Conservation (phyloP, 2,113 vertebrate species). For the Bostrychus sinensis region DNA sequence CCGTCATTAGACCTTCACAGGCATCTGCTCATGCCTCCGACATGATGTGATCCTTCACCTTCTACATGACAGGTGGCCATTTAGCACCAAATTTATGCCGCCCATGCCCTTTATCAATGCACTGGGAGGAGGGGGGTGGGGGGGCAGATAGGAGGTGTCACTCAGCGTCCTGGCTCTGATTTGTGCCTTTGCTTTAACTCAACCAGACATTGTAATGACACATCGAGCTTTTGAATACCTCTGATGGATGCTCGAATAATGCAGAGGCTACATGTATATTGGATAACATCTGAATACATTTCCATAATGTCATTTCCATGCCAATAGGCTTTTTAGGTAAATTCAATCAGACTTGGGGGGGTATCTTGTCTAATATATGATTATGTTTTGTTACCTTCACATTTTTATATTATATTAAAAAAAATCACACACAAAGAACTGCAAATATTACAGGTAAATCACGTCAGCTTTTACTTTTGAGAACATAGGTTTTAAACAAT, state of each 20-base stretch:
- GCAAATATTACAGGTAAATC: too few relatives aligned
- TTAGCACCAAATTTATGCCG: conserved; percentile 77
- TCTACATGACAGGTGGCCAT: conserved; percentile 74
- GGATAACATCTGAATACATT: conserved; percentile 23
- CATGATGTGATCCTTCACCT: conserved; percentile 76
- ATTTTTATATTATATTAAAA: too few relatives aligned
- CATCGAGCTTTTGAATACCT: conserved; percentile 49
- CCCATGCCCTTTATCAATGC: conserved; percentile 80
- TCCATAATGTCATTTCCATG: not conserved
- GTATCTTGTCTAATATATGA: not conserved
- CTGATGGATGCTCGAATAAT: conserved; percentile 44
- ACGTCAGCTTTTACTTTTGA: too few relatives aligned
- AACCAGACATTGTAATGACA: conserved; percentile 65
- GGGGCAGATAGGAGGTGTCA: conserved; percentile 83
- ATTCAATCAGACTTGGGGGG: not conserved
- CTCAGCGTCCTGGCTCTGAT: conserved; percentile 79
- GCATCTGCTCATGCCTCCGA: conserved; percentile 71
- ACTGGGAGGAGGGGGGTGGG: conserved; percentile 59
- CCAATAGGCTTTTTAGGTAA: conserved; percentile 2
- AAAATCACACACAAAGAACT: too few relatives aligned
- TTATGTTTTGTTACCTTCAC: not conserved
- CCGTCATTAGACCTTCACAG: conserved; percentile 76
- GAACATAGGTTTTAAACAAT: too few relatives aligned
- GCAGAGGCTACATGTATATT: conserved; percentile 30
- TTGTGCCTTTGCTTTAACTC: conserved; percentile 71